These are phyloP conservation scores for Poeciliopsis paucimaculata DNA, from an alignment of 2,797 vertebrate genomes.

Conservation along the genomic window DNA sequence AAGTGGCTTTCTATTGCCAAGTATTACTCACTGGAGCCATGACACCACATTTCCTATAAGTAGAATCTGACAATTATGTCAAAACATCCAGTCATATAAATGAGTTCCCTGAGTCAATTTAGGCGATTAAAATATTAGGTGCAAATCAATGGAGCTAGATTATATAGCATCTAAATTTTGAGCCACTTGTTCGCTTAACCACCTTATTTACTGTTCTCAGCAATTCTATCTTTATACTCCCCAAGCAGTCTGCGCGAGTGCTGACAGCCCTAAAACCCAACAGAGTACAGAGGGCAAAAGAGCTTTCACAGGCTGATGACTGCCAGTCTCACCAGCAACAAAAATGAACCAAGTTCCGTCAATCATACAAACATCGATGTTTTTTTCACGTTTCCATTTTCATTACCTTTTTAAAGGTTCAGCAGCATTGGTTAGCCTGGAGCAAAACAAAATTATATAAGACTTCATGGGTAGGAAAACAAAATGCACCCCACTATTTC, in stretches of 20 bases:
- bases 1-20: neutral
- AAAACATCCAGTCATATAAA: neutral
- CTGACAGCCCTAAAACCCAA: slow-evolving; percentile 68
- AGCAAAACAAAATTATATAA: neutral
- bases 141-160: slow-evolving; percentile 24
- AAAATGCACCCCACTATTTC: neutral
- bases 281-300: slow-evolving; percentile 66
- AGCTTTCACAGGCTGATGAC: slow-evolving; percentile 62
- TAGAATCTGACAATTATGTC: neutral
- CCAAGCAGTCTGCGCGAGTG: slow-evolving; percentile 48
- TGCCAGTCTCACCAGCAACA: slow-evolving; percentile 46
- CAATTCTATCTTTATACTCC: slow-evolving; percentile 57
- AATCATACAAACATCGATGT: slow-evolving; percentile 37
- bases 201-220: slow-evolving; percentile 58
- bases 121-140: slow-evolving; percentile 19
- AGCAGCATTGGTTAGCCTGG: neutral
- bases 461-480: neutral
- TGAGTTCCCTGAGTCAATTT: neutral
- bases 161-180: slow-evolving; percentile 20
- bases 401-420: slow-evolving; percentile 4
- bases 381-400: slow-evolving; percentile 16
- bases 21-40: neutral
- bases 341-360: slow-evolving; percentile 48
- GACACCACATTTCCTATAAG: neutral
- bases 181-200: slow-evolving; percentile 15